Evolutionary conservation across 1,140 invertebrate species (phyloP).

Genomic region (Mya arenaria): DNA sequence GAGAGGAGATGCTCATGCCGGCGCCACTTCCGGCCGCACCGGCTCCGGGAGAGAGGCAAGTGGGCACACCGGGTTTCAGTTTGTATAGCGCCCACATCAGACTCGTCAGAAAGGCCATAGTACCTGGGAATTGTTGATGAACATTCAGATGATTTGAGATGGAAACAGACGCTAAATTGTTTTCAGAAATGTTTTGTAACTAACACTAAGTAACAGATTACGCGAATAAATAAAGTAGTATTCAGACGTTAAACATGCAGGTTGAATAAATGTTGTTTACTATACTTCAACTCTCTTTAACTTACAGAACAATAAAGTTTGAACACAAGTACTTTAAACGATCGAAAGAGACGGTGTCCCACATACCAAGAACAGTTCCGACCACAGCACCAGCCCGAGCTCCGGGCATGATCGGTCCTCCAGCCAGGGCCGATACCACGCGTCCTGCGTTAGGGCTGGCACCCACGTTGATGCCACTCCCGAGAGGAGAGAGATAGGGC

Average conservation of each 20-base stretch:
- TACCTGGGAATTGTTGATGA: constrained; percentile 10
- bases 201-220: no score
- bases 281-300: no score
- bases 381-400: constrained; percentile 51
- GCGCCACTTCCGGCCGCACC: constrained; percentile 22
- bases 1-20: constrained; percentile 39
- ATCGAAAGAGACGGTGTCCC: no score
- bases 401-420: constrained; percentile 33
- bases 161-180: no score
- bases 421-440: background rate
- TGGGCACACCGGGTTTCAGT: constrained; percentile 39
- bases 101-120: constrained; percentile 50
- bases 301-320: no score
- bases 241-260: no score
- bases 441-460: background rate
- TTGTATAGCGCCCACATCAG: constrained; percentile 54
- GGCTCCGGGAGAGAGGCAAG: constrained; percentile 32
- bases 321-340: no score
- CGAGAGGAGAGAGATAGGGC: background rate
- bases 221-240: no score
- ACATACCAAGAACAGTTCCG: constrained; percentile 46
- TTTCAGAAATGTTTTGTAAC: no score
- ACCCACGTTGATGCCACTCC: constrained; percentile 13
- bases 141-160: background rate
- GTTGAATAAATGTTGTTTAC: no score